Percentiles rank a stretch among this genome's conserved stretches.
Evolutionary conservation across 2,113 vertebrate species (phyloP).

Genomic region (Grantiella picta): DNA sequence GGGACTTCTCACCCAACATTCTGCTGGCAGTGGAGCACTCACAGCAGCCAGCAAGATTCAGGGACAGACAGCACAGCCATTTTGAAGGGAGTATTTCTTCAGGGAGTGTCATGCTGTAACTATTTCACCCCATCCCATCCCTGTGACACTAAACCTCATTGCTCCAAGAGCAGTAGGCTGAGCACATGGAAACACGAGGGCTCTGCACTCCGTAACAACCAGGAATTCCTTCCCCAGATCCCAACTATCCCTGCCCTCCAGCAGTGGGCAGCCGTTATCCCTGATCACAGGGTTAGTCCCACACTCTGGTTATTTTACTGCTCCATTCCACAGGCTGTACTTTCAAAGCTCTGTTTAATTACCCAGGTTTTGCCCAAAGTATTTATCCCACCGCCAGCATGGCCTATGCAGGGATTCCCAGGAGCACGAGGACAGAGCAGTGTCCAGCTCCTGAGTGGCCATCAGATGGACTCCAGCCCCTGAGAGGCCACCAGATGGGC

Average conservation of each 20-base stretch:
- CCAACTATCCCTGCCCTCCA: accelerated
- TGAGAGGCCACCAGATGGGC: too few species aligned
- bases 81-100: neutral
- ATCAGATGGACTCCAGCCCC: too few species aligned
- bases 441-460: too few species aligned
- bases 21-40: neutral
- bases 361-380: neutral
- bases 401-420: neutral
- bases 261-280: accelerated
- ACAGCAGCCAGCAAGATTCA: neutral
- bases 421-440: accelerated
- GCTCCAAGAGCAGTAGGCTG: accelerated
- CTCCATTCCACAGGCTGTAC: neutral
- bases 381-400: neutral
- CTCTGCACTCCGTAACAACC: accelerated
- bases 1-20: accelerated
- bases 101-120: neutral
- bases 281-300: neutral
- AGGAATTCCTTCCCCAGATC: neutral
- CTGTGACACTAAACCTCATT: accelerated
- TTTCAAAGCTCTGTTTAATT: neutral
- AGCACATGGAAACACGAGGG: accelerated
- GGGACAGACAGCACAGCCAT: accelerated
- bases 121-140: too few species aligned
- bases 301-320: accelerated